Percentiles rank a stretch among this genome's conserved stretches.
Conservation (phyloP, 1,140 invertebrate genomes). For the Zaprionus tsacasi region DNA sequence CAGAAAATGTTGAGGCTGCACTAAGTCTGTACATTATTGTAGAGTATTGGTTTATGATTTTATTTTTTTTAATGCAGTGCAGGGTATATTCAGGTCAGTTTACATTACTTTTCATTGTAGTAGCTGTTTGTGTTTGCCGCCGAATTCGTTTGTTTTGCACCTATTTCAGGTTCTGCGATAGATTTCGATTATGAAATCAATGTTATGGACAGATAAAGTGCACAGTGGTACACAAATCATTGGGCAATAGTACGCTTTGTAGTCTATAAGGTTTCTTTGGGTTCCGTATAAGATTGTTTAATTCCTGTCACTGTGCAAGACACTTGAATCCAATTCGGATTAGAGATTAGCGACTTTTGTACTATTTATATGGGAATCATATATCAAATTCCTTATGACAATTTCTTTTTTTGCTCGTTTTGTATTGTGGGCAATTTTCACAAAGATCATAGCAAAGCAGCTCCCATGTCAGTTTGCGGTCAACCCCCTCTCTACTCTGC, state of each 20-base stretch:
- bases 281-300: too few species aligned
- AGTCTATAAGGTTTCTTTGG: too few species aligned
- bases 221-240: background rate
- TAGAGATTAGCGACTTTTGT: background rate
- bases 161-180: constrained; percentile 41
- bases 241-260: background rate
- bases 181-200: constrained; percentile 67
- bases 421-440: background rate
- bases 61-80: background rate
- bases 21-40: too few species aligned
- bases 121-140: constrained; percentile 43
- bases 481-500: background rate
- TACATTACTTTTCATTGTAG: constrained; percentile 5
- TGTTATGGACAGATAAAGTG: background rate
- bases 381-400: background rate
- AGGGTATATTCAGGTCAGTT: background rate
- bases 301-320: background rate
- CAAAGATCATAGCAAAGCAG: background rate
- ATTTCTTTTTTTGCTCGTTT: background rate
- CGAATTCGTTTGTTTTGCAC: constrained; percentile 42
- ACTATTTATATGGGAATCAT: background rate
- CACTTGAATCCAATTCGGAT: background rate
- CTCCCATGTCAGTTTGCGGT: constrained; percentile 20
- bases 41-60: background rate
- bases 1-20: too few species aligned